A percentile compares a stretch with the other conserved stretches of the same genome.
Conservation (phyloP, 2,113 vertebrate genomes). For the Gymnogyps californianus region DNA sequence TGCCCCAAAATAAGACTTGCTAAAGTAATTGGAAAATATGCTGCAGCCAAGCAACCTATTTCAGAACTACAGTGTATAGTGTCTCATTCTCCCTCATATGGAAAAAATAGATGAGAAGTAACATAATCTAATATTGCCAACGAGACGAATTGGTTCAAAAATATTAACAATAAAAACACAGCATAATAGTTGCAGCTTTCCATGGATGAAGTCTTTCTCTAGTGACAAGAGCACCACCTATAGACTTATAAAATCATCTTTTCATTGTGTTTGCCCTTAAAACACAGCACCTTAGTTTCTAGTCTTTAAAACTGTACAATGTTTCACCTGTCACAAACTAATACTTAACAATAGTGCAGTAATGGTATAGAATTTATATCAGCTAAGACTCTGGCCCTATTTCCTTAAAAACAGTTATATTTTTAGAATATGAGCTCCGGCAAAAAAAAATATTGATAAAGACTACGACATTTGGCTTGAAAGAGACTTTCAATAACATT, state of each 20-base stretch:
- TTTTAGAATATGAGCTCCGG: background rate
- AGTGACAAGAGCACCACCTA: constrained; percentile 63
- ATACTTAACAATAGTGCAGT: background rate
- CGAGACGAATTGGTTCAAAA: background rate
- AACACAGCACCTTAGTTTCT: background rate
- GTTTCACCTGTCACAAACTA: background rate
- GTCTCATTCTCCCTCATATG: background rate
- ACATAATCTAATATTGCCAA: background rate
- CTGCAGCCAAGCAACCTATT: background rate
- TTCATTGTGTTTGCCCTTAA: background rate
- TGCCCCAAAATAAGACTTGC: background rate
- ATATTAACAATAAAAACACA: background rate
- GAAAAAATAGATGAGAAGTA: background rate
- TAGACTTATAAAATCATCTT: background rate
- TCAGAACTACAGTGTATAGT: background rate
- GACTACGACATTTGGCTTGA: background rate
- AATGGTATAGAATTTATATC: background rate
- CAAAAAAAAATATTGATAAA: background rate
- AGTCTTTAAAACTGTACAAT: background rate
- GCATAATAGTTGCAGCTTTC: background rate
- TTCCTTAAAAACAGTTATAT: background rate
- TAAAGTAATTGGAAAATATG: background rate
- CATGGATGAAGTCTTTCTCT: background rate
- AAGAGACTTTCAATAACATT: background rate
- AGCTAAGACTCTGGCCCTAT: background rate